Base-by-base conservation (phyloP, 2,113 vertebrate genomes). In the Anoplopoma fimbria region DNA sequence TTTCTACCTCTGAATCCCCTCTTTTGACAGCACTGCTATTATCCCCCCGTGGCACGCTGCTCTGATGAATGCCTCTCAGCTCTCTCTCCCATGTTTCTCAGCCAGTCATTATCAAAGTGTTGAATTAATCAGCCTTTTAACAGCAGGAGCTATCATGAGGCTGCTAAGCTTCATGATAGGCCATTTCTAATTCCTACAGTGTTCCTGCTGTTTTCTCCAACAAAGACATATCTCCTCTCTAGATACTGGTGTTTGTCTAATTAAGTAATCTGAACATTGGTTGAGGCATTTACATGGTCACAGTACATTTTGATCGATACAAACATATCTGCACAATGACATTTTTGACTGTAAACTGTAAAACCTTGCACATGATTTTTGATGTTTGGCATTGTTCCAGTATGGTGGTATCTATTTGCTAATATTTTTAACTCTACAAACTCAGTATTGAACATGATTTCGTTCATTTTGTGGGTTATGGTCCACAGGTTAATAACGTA, bases 91-190 rank as follows among this genome's bases (percentile, higher is more conserved):
- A 83, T 84, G 88, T 81, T 90, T 89, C 84, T 74, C 87, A 90
- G 79, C 85, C 77, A 85, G 82, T 91, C 88, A 92, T 92, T 91
- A 93, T 91, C 88, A 91, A 78, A 89, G 83, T 89, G 89, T 87
- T 91, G 91, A 93, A 92, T 94, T 92, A 92, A 93, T 94, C 92
- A 93, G 85, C 86, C 82, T 89, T 86, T 89, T 88, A 90, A 82
- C 93, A 91, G 88, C 89, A 89, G 88, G 91, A 86, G 83, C 81
- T 73, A 83, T 87, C 85, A 81, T 47, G 71, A 75, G 69, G 82
- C 74, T 81, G 87, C 87, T 70, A 81, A 90, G 88, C 69, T 61
- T n/a, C n/a, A n/a, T n/a, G n/a, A n/a, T n/a, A n/a, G n/a, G n/a
- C n/a, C n/a, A 74, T 92, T 91, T 91, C 69, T 83, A 89, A 67